phyloP scores from a whole-genome alignment of 2,113 vertebrate genomes.

The Chlorodrepanis virens region DNA sequence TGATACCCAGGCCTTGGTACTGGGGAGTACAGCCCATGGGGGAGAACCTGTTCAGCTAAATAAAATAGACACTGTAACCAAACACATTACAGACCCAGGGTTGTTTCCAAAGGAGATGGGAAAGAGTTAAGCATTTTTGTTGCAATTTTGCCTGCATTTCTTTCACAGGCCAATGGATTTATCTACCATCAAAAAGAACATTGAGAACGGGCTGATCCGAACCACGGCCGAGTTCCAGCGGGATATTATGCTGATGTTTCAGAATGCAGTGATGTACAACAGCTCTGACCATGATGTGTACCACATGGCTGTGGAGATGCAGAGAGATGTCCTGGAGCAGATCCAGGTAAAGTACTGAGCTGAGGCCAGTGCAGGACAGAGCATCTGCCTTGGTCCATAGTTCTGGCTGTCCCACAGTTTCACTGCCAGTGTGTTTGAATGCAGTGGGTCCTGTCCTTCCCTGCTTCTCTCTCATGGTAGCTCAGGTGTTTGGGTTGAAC shows the following conservation, averaged over 20 bases:
- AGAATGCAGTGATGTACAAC: conserved; percentile 99
- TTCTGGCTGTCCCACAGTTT: not conserved
- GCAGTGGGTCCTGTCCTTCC: not conserved
- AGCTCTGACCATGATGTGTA: conserved; percentile 98
- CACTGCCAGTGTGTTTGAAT: not conserved
- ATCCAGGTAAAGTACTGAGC: conserved; percentile 80
- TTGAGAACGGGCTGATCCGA: conserved; percentile 95
- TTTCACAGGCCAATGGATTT: conserved; percentile 93
- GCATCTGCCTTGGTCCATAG: not conserved
- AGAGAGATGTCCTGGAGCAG: conserved; percentile 96
- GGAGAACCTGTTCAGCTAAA: not conserved
- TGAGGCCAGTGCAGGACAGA: not conserved
- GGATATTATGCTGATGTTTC: conserved; percentile 99
- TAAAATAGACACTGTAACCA: not conserved
- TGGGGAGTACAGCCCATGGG: not conserved
- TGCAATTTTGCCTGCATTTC: not conserved
- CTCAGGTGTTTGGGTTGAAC: not conserved
- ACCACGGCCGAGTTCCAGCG: conserved; percentile 98
- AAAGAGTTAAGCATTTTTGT: not conserved
- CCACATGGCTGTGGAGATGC: conserved; percentile 99
- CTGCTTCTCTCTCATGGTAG: not conserved
- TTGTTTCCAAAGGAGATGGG: not conserved
- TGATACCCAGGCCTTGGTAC: not conserved
- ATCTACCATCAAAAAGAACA: conserved; percentile 99
- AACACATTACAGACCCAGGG: not conserved